Evolutionary conservation across 2,888 invertebrate species (phyloP), one percentile per base, ranked within the genome.

Genomic region (Tachystola acroxantha): DNA sequence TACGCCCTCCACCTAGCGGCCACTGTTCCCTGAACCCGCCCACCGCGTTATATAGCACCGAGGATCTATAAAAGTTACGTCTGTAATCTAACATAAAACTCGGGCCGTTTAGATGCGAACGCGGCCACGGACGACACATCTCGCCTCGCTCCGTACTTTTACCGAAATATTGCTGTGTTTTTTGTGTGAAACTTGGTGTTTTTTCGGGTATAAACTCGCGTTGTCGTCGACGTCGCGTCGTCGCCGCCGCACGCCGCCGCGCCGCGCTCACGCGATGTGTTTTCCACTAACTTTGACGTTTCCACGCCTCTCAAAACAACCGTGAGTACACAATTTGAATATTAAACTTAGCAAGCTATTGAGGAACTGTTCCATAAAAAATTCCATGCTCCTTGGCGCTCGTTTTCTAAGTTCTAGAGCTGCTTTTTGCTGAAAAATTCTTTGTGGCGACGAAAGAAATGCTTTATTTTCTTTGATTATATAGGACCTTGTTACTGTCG

Each of bases 61-160:
- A 86, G 85, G 86, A 86, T 86, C 86, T 86, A 86, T 86, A 86
- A 86, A 86, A 86, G 85, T 86, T 85, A 86, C 85, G 86, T 86
- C 85, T 86, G 86, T 86, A 86, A 86, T 86, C 86, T 86, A 85
- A 86, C 86, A 86, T 86, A 86, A 86, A 86, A 86, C 84, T 85
- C 85, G 81, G 85, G 84, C 86, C 86, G 86, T 85, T 86, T 86
- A 86, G 86, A 86, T 86, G 86, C 77, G 85, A 85, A 85, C 84
- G 85, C 84, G 84, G 82, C 81, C 74, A 82, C 82, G 84, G 85
- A 77, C 82, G 85, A 84, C 85, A 85, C 85, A 85, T 86, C 86
- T 85, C 85, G 71, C 64, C 60, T 74, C 80, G 85, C 86, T 86
- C 85, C 86, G 86, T 74, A 80, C 81, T 86, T 82, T 86, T 85